phyloP scores from a whole-genome alignment of 1,140 invertebrate species.

The Aricia agestis region DNA sequence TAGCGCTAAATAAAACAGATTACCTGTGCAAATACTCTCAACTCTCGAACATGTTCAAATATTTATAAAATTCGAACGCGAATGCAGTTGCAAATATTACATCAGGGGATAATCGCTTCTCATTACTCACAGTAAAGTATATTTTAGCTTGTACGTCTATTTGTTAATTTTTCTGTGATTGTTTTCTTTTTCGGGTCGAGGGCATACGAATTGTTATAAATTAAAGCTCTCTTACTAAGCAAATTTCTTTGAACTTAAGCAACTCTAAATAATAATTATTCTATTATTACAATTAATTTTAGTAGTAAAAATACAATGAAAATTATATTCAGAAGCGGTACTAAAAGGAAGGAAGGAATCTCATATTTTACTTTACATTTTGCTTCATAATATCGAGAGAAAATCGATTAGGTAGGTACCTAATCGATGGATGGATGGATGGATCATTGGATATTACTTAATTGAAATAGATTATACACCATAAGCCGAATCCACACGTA shows the following conservation, averaged over 20 bases:
- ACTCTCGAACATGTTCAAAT: neutral
- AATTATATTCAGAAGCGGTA: no score
- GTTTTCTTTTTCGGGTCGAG: neutral
- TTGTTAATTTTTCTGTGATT: neutral
- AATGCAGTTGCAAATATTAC: neutral
- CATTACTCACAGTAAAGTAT: neutral
- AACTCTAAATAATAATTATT: no score
- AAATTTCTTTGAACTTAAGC: neutral
- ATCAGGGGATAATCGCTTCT: neutral
- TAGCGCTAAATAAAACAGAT: neutral
- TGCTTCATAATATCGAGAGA: no score
- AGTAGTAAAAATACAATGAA: no score
- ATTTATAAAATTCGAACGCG: neutral
- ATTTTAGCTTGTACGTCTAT: neutral
- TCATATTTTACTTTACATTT: no score
- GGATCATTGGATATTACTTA: no score
- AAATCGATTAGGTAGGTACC: no score
- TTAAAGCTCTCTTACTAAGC: neutral
- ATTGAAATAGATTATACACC: no score
- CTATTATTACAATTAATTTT: no score
- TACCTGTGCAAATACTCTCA: neutral
- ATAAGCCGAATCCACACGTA: no score
- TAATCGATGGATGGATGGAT: no score
- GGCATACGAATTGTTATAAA: neutral
- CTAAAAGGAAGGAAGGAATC: no score